Conservation (phyloP, 2,797 vertebrate genomes). For the Denticeps clupeoides region DNA sequence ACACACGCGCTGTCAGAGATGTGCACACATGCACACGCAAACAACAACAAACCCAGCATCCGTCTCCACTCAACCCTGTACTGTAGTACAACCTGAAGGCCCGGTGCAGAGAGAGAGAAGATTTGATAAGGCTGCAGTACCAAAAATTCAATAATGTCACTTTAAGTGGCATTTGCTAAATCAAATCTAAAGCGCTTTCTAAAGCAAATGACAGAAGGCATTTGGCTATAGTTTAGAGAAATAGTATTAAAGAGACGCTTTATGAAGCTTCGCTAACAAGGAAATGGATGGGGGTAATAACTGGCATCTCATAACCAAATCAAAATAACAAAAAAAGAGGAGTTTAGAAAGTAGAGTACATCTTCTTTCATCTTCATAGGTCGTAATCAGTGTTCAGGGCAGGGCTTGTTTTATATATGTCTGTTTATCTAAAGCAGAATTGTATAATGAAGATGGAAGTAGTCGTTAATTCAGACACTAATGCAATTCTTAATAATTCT, state of each 20-base stretch:
- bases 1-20: neutral
- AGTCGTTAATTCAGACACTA: no score
- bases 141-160: constrained; percentile 27
- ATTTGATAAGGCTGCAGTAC: constrained; percentile 23
- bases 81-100: constrained; percentile 4
- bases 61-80: constrained; percentile 1
- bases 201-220: constrained; percentile 21
- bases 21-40: neutral
- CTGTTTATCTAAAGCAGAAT: no score
- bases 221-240: constrained; percentile 15
- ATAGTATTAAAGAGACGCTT: constrained; percentile 14
- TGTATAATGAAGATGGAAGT: no score
- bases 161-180: constrained; percentile 32
- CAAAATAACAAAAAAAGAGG: neutral
- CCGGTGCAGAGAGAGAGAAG: constrained; percentile 1
- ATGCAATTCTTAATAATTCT: no score
- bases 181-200: constrained; percentile 28
- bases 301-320: constrained; percentile 15
- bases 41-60: neutral
- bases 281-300: constrained; percentile 22
- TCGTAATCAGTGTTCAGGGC: no score
- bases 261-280: constrained; percentile 13
- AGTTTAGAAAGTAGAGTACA: neutral
- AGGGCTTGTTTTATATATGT: no score
- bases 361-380: no score